These are phyloP conservation scores for Hypolimnas misippus DNA, from an alignment of 2,888 invertebrate species.

Conservation along the genomic window DNA sequence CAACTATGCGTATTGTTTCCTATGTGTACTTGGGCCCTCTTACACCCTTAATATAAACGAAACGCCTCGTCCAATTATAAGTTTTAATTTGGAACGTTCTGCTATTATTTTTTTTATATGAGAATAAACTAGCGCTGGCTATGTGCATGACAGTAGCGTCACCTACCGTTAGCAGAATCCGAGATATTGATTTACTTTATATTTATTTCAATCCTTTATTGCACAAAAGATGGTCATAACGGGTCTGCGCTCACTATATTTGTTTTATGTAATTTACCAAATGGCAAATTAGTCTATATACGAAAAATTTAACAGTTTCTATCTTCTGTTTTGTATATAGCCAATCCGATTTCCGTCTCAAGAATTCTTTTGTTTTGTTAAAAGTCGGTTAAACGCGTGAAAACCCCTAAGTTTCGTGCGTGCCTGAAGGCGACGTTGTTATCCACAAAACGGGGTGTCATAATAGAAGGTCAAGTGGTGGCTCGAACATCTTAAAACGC, in stretches of 20 bases:
- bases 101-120: constrained; percentile 15
- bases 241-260: no score
- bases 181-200: background rate
- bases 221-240: no score
- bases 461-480: constrained; percentile 22
- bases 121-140: constrained; percentile 16
- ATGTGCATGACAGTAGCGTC: no score
- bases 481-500: constrained; percentile 3
- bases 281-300: no score
- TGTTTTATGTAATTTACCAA: no score
- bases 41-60: constrained; percentile 5
- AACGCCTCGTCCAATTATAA: constrained; percentile 4
- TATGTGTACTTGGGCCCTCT: constrained; percentile 17
- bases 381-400: background rate
- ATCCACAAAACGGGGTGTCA: constrained; percentile 15
- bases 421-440: constrained; percentile 14
- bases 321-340: no score
- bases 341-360: no score
- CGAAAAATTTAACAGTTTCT: no score
- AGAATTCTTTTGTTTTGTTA: no score
- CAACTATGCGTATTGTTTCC: constrained; percentile 70
- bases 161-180: no score
- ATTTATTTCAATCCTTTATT: no score
- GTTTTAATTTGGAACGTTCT: background rate
- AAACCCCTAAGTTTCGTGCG: constrained; percentile 9